phyloP scores from a whole-genome alignment of 2,113 vertebrate species.

The Notiomystis cincta region DNA sequence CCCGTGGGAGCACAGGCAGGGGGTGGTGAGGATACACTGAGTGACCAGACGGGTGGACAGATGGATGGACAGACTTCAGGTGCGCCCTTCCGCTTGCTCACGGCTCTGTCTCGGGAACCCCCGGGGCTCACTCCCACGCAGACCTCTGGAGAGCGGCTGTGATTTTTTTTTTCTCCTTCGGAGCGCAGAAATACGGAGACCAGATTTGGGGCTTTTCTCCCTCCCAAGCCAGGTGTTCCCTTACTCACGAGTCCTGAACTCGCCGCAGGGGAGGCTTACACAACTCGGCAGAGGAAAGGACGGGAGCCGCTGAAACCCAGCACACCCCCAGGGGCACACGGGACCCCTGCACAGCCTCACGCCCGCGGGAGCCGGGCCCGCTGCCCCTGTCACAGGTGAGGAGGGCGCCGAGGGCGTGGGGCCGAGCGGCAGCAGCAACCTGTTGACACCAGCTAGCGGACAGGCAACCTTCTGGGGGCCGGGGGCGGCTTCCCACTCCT shows the following conservation, averaged over 20 bases:
- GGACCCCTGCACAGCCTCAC: background rate
- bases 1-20: background rate
- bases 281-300: background rate
- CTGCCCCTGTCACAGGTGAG: background rate
- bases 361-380: background rate
- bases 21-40: rapidly evolving
- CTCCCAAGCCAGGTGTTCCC: background rate
- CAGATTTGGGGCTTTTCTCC: background rate
- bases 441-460: background rate
- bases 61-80: background rate
- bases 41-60: background rate
- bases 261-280: background rate
- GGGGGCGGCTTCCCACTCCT: background rate
- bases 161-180: background rate
- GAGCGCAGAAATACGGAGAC: background rate
- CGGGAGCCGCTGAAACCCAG: background rate
- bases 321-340: background rate
- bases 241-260: background rate
- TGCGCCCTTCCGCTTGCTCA: background rate
- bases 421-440: background rate
- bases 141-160: background rate
- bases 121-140: background rate
- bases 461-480: no score
- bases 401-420: background rate
- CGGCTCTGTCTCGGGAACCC: background rate